Evolutionary conservation across 2,888 invertebrate genomes (phyloP).

Genomic region (Tipula confusa): DNA sequence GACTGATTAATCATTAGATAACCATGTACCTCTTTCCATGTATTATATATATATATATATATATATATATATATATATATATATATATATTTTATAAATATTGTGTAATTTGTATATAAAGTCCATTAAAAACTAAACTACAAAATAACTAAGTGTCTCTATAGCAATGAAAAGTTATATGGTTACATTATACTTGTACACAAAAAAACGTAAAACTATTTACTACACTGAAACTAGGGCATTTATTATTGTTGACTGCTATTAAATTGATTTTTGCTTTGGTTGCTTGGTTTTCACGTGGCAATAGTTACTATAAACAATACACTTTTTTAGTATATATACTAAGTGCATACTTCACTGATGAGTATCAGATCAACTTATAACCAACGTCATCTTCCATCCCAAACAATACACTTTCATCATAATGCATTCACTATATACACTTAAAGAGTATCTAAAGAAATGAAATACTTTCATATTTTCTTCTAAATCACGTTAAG

Average conservation of each 20-base stretch:
- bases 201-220: background rate
- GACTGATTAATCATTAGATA: too few relatives aligned
- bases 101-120: background rate
- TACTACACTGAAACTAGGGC: background rate
- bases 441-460: too few relatives aligned
- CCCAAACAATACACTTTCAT: background rate
- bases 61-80: too few relatives aligned
- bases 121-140: too few relatives aligned
- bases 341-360: background rate
- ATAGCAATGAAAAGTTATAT: background rate
- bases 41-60: too few relatives aligned
- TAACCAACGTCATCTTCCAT: background rate
- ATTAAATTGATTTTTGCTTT: background rate
- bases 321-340: background rate
- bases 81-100: too few relatives aligned
- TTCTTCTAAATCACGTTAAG: background rate
- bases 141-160: background rate
- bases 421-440: too few relatives aligned
- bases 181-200: background rate
- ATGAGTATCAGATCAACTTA: background rate
- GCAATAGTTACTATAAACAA: background rate
- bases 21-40: too few relatives aligned
- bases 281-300: background rate
- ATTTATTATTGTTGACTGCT: background rate
- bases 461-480: background rate